Percentiles rank a stretch among this genome's conserved stretches.
Conservation (phyloP, 1,140 invertebrate species). For the Zaprionus davidi region DNA sequence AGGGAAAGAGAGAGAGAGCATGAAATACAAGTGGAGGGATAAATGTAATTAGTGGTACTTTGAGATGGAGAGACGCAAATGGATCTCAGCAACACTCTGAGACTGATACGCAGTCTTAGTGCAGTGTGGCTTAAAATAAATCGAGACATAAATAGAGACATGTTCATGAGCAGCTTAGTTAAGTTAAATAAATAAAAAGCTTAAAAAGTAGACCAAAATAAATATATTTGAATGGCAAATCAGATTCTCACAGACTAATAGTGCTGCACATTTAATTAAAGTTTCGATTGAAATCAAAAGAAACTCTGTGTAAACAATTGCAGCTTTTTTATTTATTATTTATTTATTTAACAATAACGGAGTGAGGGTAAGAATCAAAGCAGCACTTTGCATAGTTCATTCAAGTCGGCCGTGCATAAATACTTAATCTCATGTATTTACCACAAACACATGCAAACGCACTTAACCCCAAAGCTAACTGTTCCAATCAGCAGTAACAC, state of each 20-base stretch:
- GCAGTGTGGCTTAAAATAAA: constrained; percentile 16
- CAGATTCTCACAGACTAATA: not conserved
- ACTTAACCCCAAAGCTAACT: constrained; percentile 5
- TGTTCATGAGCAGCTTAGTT: not conserved
- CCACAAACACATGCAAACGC: not conserved
- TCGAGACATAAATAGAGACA: constrained; percentile 23
- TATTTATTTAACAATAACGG: not conserved
- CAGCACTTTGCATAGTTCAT: not conserved
- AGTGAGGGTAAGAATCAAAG: not conserved
- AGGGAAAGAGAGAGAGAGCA: not conserved
- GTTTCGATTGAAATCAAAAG: not conserved
- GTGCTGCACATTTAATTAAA: not conserved
- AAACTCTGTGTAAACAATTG: not conserved
- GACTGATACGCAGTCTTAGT: not conserved
- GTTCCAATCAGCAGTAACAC: not conserved
- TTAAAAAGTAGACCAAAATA: not conserved
- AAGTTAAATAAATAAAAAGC: not conserved
- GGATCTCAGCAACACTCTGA: not conserved
- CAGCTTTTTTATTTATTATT: not conserved
- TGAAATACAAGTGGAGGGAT: constrained; percentile 29
- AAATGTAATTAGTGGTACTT: constrained; percentile 54
- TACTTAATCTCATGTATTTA: constrained; percentile 2
- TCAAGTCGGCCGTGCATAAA: not conserved
- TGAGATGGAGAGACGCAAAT: constrained; percentile 12
- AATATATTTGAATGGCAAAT: not conserved